These are phyloP conservation scores for Tachystola acroxantha DNA, from an alignment of 2,888 invertebrate species.

Conservation along the genomic window DNA sequence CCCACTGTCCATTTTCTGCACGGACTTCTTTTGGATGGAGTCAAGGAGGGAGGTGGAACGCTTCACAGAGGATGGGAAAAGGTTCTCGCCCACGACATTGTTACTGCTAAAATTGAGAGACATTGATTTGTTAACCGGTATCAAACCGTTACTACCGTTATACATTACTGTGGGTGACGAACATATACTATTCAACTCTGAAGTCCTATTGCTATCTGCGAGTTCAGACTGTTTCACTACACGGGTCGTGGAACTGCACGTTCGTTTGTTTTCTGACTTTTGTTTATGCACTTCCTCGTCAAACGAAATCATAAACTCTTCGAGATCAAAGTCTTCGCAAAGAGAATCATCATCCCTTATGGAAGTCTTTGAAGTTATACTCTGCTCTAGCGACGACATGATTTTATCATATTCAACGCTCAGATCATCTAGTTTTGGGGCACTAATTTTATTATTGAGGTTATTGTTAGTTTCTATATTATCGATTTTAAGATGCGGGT, in stretches of 20 bases:
- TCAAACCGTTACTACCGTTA: conserved; percentile 43
- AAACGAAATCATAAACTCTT: conserved; percentile 83
- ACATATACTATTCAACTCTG: conserved; percentile 50
- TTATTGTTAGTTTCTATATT: conserved; percentile 42
- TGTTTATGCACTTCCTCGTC: conserved; percentile 79
- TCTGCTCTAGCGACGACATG: conserved; percentile 71
- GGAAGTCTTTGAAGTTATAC: conserved; percentile 64
- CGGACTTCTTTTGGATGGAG: conserved; percentile 66
- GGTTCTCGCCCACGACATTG: conserved; percentile 63
- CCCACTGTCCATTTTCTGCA: conserved; percentile 44
- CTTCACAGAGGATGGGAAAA: conserved; percentile 74
- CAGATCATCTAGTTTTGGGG: conserved; percentile 58
- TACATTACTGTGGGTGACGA: conserved; percentile 53
- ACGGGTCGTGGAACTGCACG: conserved; percentile 69
- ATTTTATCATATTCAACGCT: conserved; percentile 73
- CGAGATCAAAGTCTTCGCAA: conserved; percentile 80
- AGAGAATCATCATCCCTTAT: conserved; percentile 71
- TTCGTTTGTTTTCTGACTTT: conserved; percentile 59
- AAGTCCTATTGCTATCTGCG: conserved; percentile 46
- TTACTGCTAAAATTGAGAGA: conserved; percentile 79
- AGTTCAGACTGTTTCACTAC: conserved; percentile 58
- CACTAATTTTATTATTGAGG: conserved; percentile 34
- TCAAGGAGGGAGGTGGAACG: conserved; percentile 77
- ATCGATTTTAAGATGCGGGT: conserved; percentile 30
- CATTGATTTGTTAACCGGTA: conserved; percentile 71